Evolutionary conservation across 2,113 vertebrate genomes (phyloP).

Genomic region (Nothoprocta perdicaria): DNA sequence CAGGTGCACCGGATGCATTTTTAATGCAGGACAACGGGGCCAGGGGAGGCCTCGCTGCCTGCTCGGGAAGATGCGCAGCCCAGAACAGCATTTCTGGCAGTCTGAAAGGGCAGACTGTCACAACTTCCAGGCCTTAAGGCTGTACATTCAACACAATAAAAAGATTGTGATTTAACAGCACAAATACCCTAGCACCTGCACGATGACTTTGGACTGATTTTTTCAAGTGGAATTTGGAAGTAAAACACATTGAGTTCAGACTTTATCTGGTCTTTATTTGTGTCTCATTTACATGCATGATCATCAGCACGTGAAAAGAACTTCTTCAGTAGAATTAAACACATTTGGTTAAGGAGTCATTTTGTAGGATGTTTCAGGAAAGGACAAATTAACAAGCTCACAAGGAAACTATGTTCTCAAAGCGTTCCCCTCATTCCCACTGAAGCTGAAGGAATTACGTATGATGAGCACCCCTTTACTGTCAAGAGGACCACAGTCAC

Average conservation of each 20-base stretch:
- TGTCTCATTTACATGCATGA: neutral
- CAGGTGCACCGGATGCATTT: slow-evolving; percentile 63
- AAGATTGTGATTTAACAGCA: neutral
- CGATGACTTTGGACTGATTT: neutral
- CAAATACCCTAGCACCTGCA: neutral
- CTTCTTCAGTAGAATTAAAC: neutral
- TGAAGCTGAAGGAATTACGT: rapidly evolving
- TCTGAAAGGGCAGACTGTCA: neutral
- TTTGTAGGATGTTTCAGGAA: neutral
- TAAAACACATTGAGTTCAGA: neutral
- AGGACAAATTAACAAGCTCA: neutral
- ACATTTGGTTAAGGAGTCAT: neutral
- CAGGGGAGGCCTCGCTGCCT: slow-evolving; percentile 36
- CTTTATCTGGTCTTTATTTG: neutral
- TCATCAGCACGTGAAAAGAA: neutral
- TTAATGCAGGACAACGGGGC: slow-evolving; percentile 67
- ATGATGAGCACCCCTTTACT: neutral
- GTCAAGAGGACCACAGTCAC: neutral
- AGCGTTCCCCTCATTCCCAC: neutral
- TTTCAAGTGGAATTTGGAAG: neutral
- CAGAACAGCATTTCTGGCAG: slow-evolving; percentile 40
- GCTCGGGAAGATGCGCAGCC: neutral
- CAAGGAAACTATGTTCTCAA: neutral
- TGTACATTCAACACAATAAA: neutral
- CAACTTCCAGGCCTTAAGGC: neutral